Percentiles rank a stretch among this genome's conserved stretches.
Evolutionary conservation across 1,140 invertebrate species (phyloP).

Genomic region (Drosophila nigrodunni): DNA sequence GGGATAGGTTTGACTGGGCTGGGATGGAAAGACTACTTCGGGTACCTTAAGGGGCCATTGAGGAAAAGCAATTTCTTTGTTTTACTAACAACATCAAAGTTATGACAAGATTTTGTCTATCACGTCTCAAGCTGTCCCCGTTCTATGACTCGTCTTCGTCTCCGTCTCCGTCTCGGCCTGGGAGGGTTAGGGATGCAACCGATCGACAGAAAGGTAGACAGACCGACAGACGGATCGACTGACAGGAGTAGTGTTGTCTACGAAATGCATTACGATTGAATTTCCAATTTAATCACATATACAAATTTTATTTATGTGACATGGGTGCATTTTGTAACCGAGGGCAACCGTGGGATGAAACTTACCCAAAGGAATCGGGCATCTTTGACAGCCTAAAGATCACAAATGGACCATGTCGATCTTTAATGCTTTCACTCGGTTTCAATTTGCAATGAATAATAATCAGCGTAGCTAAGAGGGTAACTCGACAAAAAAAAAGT

Average conservation of each 20-base stretch:
- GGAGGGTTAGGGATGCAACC: conserved; percentile 56
- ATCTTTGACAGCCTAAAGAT: conserved; percentile 40
- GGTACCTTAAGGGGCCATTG: conserved; percentile 59
- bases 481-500: neutral
- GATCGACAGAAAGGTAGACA: conserved; percentile 30
- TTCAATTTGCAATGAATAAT: conserved; percentile 33
- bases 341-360: conserved; percentile 68
- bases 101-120: conserved; percentile 84
- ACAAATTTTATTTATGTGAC: conserved; percentile 84
- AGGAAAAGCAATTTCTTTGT: conserved; percentile 70
- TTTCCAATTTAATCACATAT: conserved; percentile 82
- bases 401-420: conserved; percentile 75
- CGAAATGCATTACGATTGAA: conserved; percentile 79
- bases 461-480: neutral
- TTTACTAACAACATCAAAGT: conserved; percentile 83
- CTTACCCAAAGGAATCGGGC: neutral
- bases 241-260: conserved; percentile 54
- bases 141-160: conserved; percentile 19
- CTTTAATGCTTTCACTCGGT: conserved; percentile 47
- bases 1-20: no score
- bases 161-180: conserved; percentile 9
- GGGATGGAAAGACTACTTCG: conserved; percentile 23
- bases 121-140: conserved; percentile 55
- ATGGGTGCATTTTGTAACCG: conserved; percentile 65
- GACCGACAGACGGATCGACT: conserved; percentile 49